These are phyloP conservation scores for Elysia crispata DNA, from an alignment of 2,888 invertebrate species.

Conservation along the genomic window DNA sequence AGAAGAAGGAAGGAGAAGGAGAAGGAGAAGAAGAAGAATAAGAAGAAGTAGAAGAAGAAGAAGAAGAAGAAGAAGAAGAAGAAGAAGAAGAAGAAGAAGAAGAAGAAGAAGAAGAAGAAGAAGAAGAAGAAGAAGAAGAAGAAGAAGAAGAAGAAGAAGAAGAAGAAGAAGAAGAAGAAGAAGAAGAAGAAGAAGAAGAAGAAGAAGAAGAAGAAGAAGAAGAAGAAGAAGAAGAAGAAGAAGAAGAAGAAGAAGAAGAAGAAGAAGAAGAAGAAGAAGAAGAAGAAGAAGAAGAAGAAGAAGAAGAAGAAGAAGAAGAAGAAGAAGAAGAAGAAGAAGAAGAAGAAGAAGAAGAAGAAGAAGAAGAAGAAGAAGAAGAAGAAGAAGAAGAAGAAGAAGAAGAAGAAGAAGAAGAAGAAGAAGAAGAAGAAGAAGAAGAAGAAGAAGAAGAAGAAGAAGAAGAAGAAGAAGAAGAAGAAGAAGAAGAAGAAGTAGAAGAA, in stretches of 20 bases:
- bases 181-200: not conserved
- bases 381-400: constrained; percentile 18
- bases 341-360: constrained; percentile 22
- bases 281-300: constrained; percentile 23
- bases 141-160: not conserved
- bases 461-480: constrained; percentile 3
- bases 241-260: not conserved
- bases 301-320: not conserved
- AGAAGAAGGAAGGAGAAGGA: not conserved
- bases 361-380: not conserved
- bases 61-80: not conserved
- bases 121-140: constrained; percentile 18
- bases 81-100: not conserved
- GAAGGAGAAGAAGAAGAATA: not conserved
- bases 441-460: constrained; percentile 26
- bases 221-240: not conserved
- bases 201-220: constrained; percentile 1
- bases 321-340: not conserved
- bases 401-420: constrained; percentile 6
- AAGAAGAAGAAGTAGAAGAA: constrained; percentile 2
- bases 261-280: not conserved
- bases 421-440: constrained; percentile 24
- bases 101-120: constrained; percentile 3
- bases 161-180: not conserved
- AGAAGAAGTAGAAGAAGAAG: not conserved